Conservation (phyloP, 2,888 invertebrate species). For the Zootermopsis nevadensis region DNA sequence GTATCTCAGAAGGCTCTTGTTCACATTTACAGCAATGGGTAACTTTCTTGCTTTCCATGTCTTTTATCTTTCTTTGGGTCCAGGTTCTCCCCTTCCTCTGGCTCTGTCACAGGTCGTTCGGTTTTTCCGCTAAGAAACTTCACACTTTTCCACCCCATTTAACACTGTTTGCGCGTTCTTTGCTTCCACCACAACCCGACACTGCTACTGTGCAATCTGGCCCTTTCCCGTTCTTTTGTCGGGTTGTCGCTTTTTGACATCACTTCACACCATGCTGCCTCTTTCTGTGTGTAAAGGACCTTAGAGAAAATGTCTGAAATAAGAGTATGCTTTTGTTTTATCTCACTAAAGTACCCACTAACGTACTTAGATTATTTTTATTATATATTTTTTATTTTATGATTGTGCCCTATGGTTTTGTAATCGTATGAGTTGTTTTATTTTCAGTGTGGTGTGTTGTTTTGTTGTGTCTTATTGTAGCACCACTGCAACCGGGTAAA, state of each 20-base stretch:
- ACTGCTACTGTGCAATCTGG: background rate
- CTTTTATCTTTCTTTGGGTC: background rate
- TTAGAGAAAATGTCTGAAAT: background rate
- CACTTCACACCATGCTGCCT: background rate
- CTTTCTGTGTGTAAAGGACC: background rate
- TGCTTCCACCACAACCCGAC: constrained; percentile 8
- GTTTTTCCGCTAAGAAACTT: constrained; percentile 43
- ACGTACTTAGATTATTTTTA: background rate
- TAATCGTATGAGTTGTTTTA: too few relatives aligned
- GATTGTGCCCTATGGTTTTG: too few relatives aligned
- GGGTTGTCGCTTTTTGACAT: background rate
- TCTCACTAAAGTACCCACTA: background rate
- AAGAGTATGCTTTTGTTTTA: background rate
- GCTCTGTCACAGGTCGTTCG: constrained; percentile 37
- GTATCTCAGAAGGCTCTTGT: too few relatives aligned
- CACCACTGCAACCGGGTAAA: too few relatives aligned
- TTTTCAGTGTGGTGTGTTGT: too few relatives aligned
- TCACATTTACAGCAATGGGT: background rate
- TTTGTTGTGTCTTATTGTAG: too few relatives aligned
- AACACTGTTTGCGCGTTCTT: constrained; percentile 15
- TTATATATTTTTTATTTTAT: too few relatives aligned
- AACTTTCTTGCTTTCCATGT: background rate
- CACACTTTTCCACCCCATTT: constrained; percentile 41
- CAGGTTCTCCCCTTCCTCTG: background rate
- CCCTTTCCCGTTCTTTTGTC: background rate